Evolutionary conservation across 2,797 vertebrate genomes (phyloP).

Genomic region (Sebastes elongatus): DNA sequence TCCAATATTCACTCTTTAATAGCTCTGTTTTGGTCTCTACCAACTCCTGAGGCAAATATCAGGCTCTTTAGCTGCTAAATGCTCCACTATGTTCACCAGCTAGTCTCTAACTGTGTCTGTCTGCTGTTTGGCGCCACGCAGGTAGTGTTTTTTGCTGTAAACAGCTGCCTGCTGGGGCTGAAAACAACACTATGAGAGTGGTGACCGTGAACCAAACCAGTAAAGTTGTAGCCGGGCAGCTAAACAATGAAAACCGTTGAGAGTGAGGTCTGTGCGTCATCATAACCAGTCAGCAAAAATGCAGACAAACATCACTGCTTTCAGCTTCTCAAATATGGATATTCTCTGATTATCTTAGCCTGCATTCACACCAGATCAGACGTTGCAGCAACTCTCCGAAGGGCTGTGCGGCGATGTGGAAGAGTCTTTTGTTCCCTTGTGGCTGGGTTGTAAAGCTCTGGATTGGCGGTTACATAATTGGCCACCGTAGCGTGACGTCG

Average conservation of each 20-base stretch:
- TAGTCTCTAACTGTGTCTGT: neutral
- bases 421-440: too few species aligned
- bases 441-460: too few species aligned
- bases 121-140: neutral
- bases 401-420: too few species aligned
- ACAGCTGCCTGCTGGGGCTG: neutral
- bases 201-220: neutral
- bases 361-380: too few species aligned
- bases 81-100: neutral
- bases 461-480: too few species aligned
- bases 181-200: neutral
- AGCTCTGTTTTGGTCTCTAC: neutral
- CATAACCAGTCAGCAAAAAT: neutral
- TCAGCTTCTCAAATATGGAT: neutral
- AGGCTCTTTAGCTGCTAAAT: neutral
- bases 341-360: neutral
- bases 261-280: neutral
- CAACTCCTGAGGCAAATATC: neutral
- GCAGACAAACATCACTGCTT: neutral
- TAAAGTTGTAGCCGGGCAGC: neutral
- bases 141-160: neutral
- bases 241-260: neutral
- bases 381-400: too few species aligned
- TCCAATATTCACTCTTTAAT: neutral
- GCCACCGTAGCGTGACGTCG: too few species aligned